phyloP scores from a whole-genome alignment of 1,140 invertebrate species.

The Agrypnia vestita region DNA sequence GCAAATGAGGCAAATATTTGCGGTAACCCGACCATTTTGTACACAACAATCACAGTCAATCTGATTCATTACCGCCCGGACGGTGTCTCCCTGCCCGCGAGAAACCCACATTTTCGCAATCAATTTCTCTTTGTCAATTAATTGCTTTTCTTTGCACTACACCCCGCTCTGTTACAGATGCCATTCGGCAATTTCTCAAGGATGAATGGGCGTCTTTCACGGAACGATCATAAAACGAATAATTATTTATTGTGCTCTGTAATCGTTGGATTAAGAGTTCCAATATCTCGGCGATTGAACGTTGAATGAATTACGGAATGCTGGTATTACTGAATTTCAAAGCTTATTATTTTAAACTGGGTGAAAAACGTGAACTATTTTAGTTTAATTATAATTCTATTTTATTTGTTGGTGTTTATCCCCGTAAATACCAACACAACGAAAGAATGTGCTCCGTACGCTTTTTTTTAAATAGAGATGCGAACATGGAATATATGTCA shows the following conservation, averaged over 20 bases:
- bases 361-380: no score
- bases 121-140: conserved; percentile 56
- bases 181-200: conserved; percentile 1
- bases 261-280: conserved; percentile 16
- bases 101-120: conserved; percentile 56
- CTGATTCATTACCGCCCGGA: conserved; percentile 49
- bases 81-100: not conserved
- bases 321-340: not conserved
- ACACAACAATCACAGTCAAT: conserved; percentile 55
- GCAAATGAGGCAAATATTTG: conserved; percentile 60
- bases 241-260: conserved; percentile 12
- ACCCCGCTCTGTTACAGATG: conserved; percentile 11
- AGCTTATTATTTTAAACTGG: no score
- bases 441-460: no score
- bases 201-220: conserved; percentile 8
- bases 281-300: not conserved
- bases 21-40: conserved; percentile 58
- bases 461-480: no score
- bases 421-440: no score
- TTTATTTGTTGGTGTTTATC: no score
- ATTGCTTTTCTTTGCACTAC: conserved; percentile 52
- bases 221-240: conserved; percentile 25
- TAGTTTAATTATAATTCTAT: no score
- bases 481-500: no score
- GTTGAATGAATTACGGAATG: not conserved